A percentile compares a stretch with the other conserved stretches of the same genome.
Evolutionary conservation across 2,888 invertebrate species (phyloP).

Genomic region (Dicycla oo): DNA sequence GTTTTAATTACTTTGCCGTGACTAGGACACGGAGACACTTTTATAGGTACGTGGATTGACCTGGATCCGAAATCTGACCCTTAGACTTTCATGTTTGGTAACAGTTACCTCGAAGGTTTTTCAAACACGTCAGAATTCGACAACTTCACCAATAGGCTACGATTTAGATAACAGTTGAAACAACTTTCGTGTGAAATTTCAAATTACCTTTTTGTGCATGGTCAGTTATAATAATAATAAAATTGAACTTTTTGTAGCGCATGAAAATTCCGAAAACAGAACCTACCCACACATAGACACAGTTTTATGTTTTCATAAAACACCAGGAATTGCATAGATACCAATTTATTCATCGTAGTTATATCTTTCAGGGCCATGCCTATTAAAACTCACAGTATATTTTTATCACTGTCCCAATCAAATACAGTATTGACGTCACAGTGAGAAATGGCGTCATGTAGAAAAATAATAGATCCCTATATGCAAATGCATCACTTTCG

Average conservation of each 20-base stretch:
- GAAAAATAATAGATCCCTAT: conserved; percentile 17
- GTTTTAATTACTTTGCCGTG: conserved; percentile 62
- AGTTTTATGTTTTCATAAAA: neutral
- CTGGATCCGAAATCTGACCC: conserved; percentile 46
- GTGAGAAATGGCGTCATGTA: conserved; percentile 31
- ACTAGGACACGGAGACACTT: conserved; percentile 47
- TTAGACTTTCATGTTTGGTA: conserved; percentile 52
- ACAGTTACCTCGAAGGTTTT: conserved; percentile 35
- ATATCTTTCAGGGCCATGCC: neutral
- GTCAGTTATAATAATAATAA: neutral
- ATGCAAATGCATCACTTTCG: conserved; percentile 28
- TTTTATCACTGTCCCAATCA: conserved; percentile 33
- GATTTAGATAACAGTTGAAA: conserved; percentile 40
- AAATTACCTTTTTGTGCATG: neutral
- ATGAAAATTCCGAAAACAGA: neutral
- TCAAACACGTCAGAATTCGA: conserved; percentile 21
- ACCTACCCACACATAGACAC: too few species aligned
- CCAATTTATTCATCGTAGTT: neutral
- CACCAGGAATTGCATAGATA: neutral
- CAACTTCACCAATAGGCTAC: neutral
- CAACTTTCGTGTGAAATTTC: neutral
- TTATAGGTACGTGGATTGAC: conserved; percentile 49
- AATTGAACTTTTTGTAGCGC: neutral
- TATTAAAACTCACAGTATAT: conserved; percentile 22
- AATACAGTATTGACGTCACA: conserved; percentile 21